Evolutionary conservation across 2,888 invertebrate species (phyloP), one percentile per base, ranked within the genome.

Genomic region (Branchipolynoe longqiensis): DNA sequence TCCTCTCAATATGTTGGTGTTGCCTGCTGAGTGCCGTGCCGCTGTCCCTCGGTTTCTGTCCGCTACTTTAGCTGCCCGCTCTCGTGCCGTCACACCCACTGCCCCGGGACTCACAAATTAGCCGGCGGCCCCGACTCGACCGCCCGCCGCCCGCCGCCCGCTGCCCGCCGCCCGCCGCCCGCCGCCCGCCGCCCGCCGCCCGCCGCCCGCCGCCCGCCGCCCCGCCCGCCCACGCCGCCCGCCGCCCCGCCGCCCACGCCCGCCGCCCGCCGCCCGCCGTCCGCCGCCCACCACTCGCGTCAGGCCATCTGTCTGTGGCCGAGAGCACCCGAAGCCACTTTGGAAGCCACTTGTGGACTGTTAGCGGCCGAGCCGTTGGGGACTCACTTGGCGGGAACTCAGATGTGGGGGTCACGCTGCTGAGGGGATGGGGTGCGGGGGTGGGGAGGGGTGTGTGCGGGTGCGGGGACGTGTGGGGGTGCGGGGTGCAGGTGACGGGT

Each of bases 271-370:
- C 33, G 6, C 36, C 69, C 69, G 38, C 14, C 38, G 8, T 8
- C 33, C 69, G 3, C 31, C 12, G 33, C 69, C 69, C 78, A 48
- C 25, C 28, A 25, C 41, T 6, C 48, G n/a, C 48, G 1, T 1
- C 28, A 41, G 48, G 78, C 78, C 78, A 78, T 78, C 25, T 28
- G 28, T 78, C 31, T 41, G 18, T 6, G 0, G 69, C 33, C 69
- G n/a, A 38, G 14, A 8, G 14, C 38, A 36, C 36, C 36, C 6
- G 36, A 36, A n/a, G 28, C 69, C 69, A 69, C 36, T 31, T 38
- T 18, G 48, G 78, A 78, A 78, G 78, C 48, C 78, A 78, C 78
- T 41, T 78, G 28, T n/a, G 62, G 31, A 62, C 28, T 31, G 28
- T 31, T 12, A n/a, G 12, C n/a, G 22, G 56, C 18, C 31, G 28